Conservation (phyloP, 1,140 invertebrate species). For the Homarus americanus region DNA sequence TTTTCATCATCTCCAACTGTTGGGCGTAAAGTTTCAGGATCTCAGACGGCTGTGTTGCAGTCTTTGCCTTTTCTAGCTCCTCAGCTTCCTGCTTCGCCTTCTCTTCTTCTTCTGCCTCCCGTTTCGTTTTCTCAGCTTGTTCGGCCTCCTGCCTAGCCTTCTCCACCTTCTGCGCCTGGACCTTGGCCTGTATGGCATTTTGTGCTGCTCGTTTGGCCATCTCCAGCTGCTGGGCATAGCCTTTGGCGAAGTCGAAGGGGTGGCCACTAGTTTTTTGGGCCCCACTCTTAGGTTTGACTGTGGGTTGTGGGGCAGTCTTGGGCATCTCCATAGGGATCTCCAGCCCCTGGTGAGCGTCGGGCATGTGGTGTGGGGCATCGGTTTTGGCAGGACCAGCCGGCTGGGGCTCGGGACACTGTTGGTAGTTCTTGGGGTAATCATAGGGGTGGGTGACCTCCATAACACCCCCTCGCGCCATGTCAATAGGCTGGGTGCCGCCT, state of each 20-base stretch:
- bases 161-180: conserved; percentile 18
- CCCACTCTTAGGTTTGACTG: conserved; percentile 12
- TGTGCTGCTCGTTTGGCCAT: conserved; percentile 37
- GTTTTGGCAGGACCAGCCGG: background rate
- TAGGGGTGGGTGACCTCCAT: conserved; percentile 11
- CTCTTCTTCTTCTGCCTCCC: conserved; percentile 13
- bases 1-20: conserved; percentile 47
- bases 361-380: background rate
- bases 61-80: conserved; percentile 27
- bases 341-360: conserved; percentile 7
- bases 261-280: conserved; percentile 1
- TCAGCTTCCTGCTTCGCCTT: conserved; percentile 14
- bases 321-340: conserved; percentile 52
- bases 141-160: conserved; percentile 17
- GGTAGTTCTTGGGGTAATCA: conserved; percentile 11
- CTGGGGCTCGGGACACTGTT: background rate
- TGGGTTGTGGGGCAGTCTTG: conserved; percentile 42
- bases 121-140: conserved; percentile 20
- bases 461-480: background rate
- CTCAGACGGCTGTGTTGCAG: conserved; percentile 21
- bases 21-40: conserved; percentile 48
- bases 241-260: conserved; percentile 49
- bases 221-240: conserved; percentile 49
- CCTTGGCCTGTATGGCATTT: conserved; percentile 41
- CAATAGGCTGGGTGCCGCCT: background rate